Evolutionary conservation across 2,888 invertebrate species (phyloP), one percentile per base, ranked within the genome.

Genomic region (Anaspis maculata): DNA sequence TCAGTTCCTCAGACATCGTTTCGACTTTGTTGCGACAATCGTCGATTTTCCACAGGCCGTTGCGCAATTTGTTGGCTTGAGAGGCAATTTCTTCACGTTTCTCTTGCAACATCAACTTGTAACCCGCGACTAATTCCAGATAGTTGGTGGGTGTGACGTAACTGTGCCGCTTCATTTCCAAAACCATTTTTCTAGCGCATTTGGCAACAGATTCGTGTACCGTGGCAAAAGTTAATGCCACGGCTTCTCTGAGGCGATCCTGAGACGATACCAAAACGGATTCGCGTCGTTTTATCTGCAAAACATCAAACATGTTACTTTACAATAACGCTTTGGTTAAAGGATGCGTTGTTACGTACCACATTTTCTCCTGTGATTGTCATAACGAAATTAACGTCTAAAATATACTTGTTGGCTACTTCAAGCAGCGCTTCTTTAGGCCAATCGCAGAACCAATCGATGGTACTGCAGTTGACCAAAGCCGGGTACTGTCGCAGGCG

Each of bases 381-480:
- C 30, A 74, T 76, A 21, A 80, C 71, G 37, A 90, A 71, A 53
- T 81, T 76, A 15, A 87, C 77, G 26, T 79, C 80, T 14, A 70
- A 69, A 22, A 91, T 71, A 62, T 84, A 90, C 65, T 83, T 83
- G 58, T 82, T 77, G 7, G 90, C 89, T 5, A 92, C 89, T 67
- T 90, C 89, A n/a, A 91, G 68, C 33, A 92, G 69, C 19, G 91
- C 90, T 57, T 87, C 84, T 38, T 78, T 76, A 1, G 91, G 89
- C 91, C 91, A 92, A 52, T 85, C 82, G 54, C 79, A 73, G 67
- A 90, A 88, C 89, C 89, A 91, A 64, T 91, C 87, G 13, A 89
- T 87, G 0, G 89, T 88, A 1, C 88, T 86, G 44, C 83, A 80
- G 67, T 88, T 90, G 25, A 91, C 81, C 34, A 92, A 67, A 0